A percentile compares a stretch with the other conserved stretches of the same genome.
phyloP scores from a whole-genome alignment of 2,888 invertebrate species.

The Aleiodes leptofemur region DNA sequence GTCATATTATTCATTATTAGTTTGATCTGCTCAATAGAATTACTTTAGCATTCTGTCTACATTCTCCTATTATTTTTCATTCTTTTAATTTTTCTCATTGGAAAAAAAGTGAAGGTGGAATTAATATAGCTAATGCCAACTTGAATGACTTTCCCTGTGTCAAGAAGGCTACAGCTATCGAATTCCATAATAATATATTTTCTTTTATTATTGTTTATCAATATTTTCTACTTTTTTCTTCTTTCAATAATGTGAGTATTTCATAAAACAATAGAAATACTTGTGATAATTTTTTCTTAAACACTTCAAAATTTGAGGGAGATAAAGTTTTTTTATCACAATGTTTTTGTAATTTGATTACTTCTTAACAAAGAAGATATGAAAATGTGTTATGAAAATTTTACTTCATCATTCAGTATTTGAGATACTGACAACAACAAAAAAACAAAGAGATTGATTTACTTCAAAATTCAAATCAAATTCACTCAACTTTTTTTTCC shows the following conservation, averaged over 20 bases:
- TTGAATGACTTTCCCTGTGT: neutral
- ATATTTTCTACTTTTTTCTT: neutral
- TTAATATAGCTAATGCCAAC: neutral
- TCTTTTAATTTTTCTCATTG: too few species aligned
- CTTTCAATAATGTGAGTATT: too few species aligned
- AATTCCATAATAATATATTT: neutral
- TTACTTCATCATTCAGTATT: neutral
- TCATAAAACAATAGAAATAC: too few species aligned
- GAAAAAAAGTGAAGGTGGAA: neutral
- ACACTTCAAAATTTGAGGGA: too few species aligned
- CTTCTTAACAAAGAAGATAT: too few species aligned
- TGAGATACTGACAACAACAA: neutral
- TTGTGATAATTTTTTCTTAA: too few species aligned
- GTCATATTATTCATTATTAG: constrained; percentile 2
- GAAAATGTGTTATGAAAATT: too few species aligned
- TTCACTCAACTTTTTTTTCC: neutral
- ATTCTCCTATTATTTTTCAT: neutral
- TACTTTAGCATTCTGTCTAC: neutral
- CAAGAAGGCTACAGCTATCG: constrained; percentile 1
- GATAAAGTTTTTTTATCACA: too few species aligned
- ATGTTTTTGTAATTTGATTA: too few species aligned
- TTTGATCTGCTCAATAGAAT: neutral
- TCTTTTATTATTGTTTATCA: neutral
- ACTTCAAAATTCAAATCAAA: too few species aligned
- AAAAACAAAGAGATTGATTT: too few species aligned